phyloP scores from a whole-genome alignment of 2,797 vertebrate genomes.

The Artibeus jamaicensis region DNA sequence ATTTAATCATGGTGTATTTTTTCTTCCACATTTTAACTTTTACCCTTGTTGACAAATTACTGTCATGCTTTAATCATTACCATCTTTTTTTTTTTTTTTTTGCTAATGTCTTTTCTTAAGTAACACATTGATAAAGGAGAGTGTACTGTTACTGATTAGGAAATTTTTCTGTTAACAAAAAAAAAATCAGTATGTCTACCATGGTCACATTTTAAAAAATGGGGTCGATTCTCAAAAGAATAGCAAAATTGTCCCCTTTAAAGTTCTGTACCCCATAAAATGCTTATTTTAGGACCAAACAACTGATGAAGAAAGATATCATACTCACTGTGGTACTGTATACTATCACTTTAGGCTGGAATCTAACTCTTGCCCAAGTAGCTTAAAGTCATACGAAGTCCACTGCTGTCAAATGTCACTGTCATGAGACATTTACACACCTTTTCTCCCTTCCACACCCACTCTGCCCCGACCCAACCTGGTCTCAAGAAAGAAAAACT shows the following conservation, averaged over 20 bases:
- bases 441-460: neutral
- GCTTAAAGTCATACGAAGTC: neutral
- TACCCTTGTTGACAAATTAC: neutral
- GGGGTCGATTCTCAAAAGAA: neutral
- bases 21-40: neutral
- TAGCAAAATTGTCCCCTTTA: neutral
- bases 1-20: neutral
- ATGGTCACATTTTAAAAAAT: constrained; percentile 10
- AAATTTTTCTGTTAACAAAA: constrained; percentile 2
- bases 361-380: neutral
- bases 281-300: constrained; percentile 7
- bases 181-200: neutral
- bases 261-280: constrained; percentile 29
- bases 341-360: neutral
- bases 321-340: neutral
- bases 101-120: neutral
- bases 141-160: neutral
- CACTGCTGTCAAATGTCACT: neutral
- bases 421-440: neutral
- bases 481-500: neutral
- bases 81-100: neutral
- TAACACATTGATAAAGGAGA: neutral
- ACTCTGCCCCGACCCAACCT: neutral
- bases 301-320: neutral
- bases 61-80: neutral